Base-by-base conservation (phyloP, 1,140 invertebrate species). In the Drosophila kepulauana region DNA sequence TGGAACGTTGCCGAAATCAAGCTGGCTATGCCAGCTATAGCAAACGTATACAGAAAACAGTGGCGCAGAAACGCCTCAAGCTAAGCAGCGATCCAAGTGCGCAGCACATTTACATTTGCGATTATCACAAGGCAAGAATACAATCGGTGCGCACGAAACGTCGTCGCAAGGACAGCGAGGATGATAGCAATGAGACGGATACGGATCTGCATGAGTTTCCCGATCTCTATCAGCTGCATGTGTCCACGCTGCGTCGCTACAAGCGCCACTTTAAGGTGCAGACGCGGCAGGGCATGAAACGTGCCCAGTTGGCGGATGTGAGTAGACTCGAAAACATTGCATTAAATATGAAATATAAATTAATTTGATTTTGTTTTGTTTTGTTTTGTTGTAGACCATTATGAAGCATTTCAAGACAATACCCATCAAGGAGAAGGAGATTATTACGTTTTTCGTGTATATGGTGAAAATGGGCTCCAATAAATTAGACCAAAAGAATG, bases 1-100 rank as follows among this genome's bases (percentile, higher is more conserved):
- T 95, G 72, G 96, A 97, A 64, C 94, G 97, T 64, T 99, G 98
- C 93, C 94, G 95, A 25, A 90, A 91, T 58, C 94, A 96, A 51
- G 98, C 98, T 78, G 98, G 98, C 56, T 99, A 99, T 94, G 98
- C 98, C 69, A 97, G 97, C 45, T 99, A 99, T 93, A 98, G 97
- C 93, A 99, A 99, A 92, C 95, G 98, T 76, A 98, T 99, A 82
- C 98, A 99, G 93, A 99, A 98, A 93, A 99, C 97, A 67, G 98
- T 99, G n/a, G 96, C 97, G 57, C 97, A 99, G 88, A 95, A 97
- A 78, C 96, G 97, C 88, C 95, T 99, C 1, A 98, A 98, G 92
- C 95, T 99, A 10, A 96, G 96, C 92, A 95, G 98, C 72, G 98
- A 99, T 94, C 95, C 95, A 81, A 95, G 95, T 92, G 97, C 97